Evolutionary conservation across 2,888 invertebrate species (phyloP), one percentile per base, ranked within the genome.

Genomic region (Seira musarum): DNA sequence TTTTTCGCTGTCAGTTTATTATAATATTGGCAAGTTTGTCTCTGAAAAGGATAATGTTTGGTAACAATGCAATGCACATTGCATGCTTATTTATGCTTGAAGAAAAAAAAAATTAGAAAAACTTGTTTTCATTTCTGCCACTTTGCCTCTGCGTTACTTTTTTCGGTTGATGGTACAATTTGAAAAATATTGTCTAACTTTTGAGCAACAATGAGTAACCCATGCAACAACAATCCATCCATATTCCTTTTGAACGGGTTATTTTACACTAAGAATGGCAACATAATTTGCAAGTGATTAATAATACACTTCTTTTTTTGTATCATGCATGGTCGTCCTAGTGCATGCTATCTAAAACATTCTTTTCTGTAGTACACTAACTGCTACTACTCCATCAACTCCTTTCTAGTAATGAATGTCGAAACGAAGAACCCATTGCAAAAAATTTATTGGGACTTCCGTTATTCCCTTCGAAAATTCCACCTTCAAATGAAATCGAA

Each of bases 241-340:
- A 60, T 61, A 74, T 64, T 74, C 66, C 30, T 66, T 30, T 21
- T 25, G 17, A 70, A 78, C 72, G 78, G 71, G 69, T 78, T 78
- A 24, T 49, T 49, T 49, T 49, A 49, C 49, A n/a, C 70, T 77
- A 69, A 46, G 71, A 78, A 78, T 78, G 78, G 49, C 78, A 78
- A 66, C 70, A 53, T 77, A 70, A 78, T 78, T 67, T 78, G 49
- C 70, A 70, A 70, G 78, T 78, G 70, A 71, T 78, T 71, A 69
- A 65, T 64, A 75, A 67, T 25, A 30, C 30, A 49, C 49, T 49
- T 49, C 49, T 13, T 49, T n/a, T 13, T 49, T 49, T n/a, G 3
- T 49, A n/a, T 49, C 6, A 49, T 40, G 40, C 40, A n/a, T n/a
- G n/a, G n/a, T n/a, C n/a, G n/a, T 30, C 30, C 30, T 30, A 30